These are phyloP conservation scores for Avahi laniger DNA, from an alignment of 2,797 vertebrate species.

Conservation along the genomic window DNA sequence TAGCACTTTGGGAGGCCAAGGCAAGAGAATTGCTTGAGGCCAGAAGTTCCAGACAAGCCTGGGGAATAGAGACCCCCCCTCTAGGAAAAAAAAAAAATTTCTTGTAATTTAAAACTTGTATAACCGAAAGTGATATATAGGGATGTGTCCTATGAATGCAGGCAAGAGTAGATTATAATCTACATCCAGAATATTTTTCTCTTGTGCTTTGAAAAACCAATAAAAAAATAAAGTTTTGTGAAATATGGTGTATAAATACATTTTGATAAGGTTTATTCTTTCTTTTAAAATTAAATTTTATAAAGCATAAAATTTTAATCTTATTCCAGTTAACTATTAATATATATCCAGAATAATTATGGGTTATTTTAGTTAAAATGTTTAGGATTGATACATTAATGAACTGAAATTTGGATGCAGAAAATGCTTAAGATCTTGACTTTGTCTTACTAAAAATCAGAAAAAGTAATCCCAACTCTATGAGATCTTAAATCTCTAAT, in stretches of 20 bases:
- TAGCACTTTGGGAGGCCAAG: not conserved
- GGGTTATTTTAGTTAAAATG: conserved; percentile 18
- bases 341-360: not conserved
- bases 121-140: not conserved
- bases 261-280: not conserved
- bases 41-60: not conserved
- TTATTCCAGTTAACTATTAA: conserved; percentile 14
- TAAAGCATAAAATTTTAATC: not conserved
- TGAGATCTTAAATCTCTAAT: conserved; percentile 18
- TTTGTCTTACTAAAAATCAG: not conserved
- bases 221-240: not conserved
- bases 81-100: not conserved
- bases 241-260: not conserved
- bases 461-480: not conserved
- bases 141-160: not conserved
- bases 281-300: conserved; percentile 3
- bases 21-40: not conserved
- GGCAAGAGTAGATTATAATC: not conserved
- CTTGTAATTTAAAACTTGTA: not conserved
- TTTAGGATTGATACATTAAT: not conserved
- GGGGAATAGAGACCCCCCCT: not conserved
- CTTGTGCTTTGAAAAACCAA: not conserved
- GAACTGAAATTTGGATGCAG: not conserved
- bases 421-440: not conserved
- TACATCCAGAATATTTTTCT: not conserved